A percentile compares a stretch with the other conserved stretches of the same genome.
Evolutionary conservation across 2,888 invertebrate species (phyloP).

Genomic region (Sceliomorpha sp.): DNA sequence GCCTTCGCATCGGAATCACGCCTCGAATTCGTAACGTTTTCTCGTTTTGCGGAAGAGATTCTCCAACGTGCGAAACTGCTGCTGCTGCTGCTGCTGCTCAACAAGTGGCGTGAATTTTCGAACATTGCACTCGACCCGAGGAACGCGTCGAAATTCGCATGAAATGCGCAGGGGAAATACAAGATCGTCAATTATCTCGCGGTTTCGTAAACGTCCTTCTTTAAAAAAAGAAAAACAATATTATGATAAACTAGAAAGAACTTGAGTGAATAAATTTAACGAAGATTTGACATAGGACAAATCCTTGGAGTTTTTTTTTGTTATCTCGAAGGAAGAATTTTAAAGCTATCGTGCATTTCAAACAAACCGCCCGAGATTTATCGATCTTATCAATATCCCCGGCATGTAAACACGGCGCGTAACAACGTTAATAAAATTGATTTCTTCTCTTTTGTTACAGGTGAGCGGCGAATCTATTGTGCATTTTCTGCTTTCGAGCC

Average conservation of each 20-base stretch:
- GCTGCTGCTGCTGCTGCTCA: conserved; percentile 47
- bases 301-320: too few relatives aligned
- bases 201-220: too few relatives aligned
- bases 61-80: conserved; percentile 46
- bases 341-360: too few relatives aligned
- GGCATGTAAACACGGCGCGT: too few relatives aligned
- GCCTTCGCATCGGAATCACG: conserved; percentile 57
- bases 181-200: too few relatives aligned
- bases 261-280: too few relatives aligned
- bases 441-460: conserved; percentile 57
- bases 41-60: conserved; percentile 69
- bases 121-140: conserved; percentile 15
- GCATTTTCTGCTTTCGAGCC: conserved; percentile 11
- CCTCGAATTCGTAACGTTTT: conserved; percentile 66
- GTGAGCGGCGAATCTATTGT: conserved; percentile 53
- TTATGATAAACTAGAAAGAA: too few relatives aligned
- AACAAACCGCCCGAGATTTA: too few relatives aligned
- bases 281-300: too few relatives aligned
- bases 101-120: conserved; percentile 37
- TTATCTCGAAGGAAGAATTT: too few relatives aligned
- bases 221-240: too few relatives aligned
- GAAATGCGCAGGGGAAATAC: conserved; percentile 3
- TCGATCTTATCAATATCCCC: too few relatives aligned
- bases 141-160: conserved; percentile 12
- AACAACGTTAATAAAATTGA: conserved; percentile 17